Conservation (phyloP, 2,797 vertebrate species). For the Telmatherina bonti region DNA sequence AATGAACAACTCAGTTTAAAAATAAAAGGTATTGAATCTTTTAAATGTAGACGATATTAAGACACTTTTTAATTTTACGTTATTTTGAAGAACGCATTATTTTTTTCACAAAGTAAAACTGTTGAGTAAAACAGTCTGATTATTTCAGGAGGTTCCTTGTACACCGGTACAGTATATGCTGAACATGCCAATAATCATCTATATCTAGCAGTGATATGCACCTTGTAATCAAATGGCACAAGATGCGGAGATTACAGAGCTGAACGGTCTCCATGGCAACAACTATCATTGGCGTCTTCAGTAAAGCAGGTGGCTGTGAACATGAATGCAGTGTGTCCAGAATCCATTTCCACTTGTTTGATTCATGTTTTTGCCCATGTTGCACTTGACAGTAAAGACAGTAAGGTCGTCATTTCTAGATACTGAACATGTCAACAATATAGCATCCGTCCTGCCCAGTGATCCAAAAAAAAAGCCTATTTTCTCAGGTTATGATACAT, state of each 20-base stretch:
- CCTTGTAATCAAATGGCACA: constrained; percentile 22
- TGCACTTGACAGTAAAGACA: not conserved
- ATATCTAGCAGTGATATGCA: constrained; percentile 4
- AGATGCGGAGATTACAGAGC: constrained; percentile 17
- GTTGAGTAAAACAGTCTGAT: not conserved
- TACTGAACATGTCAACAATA: not conserved
- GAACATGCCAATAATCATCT: not conserved
- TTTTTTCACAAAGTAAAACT: too few species aligned
- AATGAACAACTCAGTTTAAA: not conserved
- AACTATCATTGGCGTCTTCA: constrained; percentile 5
- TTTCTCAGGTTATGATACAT: not conserved
- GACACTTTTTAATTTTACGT: not conserved
- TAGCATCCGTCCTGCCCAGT: not conserved
- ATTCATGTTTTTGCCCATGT: constrained; percentile 18
- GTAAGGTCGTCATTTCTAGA: not conserved
- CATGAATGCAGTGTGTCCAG: not conserved
- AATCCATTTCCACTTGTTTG: constrained; percentile 5
- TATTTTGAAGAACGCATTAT: not conserved
- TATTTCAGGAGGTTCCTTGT: not conserved
- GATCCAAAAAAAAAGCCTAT: not conserved
- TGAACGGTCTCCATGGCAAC: constrained; percentile 40
- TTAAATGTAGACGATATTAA: too few species aligned
- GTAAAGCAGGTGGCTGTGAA: constrained; percentile 21
- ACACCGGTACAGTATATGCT: not conserved
- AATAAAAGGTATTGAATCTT: not conserved